phyloP scores from a whole-genome alignment of 2,888 invertebrate genomes.

The Hirtodrosophila confusa region DNA sequence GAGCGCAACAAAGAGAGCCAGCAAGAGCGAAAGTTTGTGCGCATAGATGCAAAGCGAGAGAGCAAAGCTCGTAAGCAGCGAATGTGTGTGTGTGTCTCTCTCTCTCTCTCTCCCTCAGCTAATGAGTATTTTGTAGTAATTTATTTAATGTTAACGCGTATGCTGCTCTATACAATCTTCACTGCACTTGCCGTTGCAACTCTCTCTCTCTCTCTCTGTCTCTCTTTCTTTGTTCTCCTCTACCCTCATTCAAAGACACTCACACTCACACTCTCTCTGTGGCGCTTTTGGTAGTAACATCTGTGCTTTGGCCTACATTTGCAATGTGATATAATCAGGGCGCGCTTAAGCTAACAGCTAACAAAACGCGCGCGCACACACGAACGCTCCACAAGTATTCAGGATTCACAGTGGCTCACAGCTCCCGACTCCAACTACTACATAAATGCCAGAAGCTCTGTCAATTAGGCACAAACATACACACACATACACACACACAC shows the following conservation, averaged over 20 bases:
- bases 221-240: not conserved
- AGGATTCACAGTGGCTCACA: slow-evolving; percentile 19
- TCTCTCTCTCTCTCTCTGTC: not conserved
- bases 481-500: slow-evolving; percentile 16
- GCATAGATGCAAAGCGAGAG: slow-evolving; percentile 32
- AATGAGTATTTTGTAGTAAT: slow-evolving; percentile 62
- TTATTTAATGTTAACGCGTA: slow-evolving; percentile 46
- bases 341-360: slow-evolving; percentile 71
- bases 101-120: slow-evolving; percentile 22
- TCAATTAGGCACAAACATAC: slow-evolving; percentile 54
- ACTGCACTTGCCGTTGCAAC: slow-evolving; percentile 33
- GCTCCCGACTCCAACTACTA: slow-evolving; percentile 24
- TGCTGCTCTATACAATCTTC: slow-evolving; percentile 27
- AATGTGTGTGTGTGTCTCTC: slow-evolving; percentile 2
- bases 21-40: slow-evolving; percentile 40
- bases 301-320: slow-evolving; percentile 79
- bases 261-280: slow-evolving; percentile 1
- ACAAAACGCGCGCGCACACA: slow-evolving; percentile 63
- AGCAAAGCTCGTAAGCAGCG: slow-evolving; percentile 17
- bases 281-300: slow-evolving; percentile 49
- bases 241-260: slow-evolving; percentile 1
- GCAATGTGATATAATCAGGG: slow-evolving; percentile 76
- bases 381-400: slow-evolving; percentile 74
- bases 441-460: slow-evolving; percentile 59
- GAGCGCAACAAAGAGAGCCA: slow-evolving; percentile 2